These are phyloP conservation scores for Callyntrura sp. DNA, from an alignment of 2,888 invertebrate species.

Conservation along the genomic window DNA sequence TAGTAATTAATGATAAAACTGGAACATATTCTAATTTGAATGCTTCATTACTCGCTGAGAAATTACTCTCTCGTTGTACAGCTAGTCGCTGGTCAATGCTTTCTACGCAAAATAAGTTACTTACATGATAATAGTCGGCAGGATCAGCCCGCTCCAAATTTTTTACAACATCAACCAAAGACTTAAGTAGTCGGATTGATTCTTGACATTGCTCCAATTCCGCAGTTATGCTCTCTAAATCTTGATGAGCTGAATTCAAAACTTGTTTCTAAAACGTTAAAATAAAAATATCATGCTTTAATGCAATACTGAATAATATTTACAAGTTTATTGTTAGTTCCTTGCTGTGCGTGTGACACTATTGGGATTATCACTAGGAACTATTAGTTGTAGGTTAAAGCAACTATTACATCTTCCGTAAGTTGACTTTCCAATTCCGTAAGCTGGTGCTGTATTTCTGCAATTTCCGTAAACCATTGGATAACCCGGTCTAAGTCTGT, in stretches of 20 bases:
- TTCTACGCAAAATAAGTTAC: too few relatives aligned
- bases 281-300: constrained; percentile 11
- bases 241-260: constrained; percentile 69
- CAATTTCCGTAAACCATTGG: constrained; percentile 80
- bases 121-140: constrained; percentile 63
- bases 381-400: too few relatives aligned
- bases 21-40: too few relatives aligned
- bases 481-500: constrained; percentile 81
- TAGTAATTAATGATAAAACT: too few relatives aligned
- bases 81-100: too few relatives aligned
- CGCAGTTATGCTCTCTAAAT: constrained; percentile 69
- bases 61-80: too few relatives aligned
- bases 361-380: too few relatives aligned
- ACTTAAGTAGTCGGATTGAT: constrained; percentile 73
- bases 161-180: constrained; percentile 77
- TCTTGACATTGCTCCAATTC: constrained; percentile 70
- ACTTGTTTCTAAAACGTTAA: constrained; percentile 76
- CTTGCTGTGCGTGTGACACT: too few relatives aligned
- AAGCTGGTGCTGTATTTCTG: constrained; percentile 71
- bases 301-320: constrained; percentile 22
- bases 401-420: constrained; percentile 75
- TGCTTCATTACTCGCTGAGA: too few relatives aligned
- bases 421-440: constrained; percentile 66
- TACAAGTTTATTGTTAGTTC: background rate
- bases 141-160: constrained; percentile 80